phyloP scores from a whole-genome alignment of 2,888 invertebrate species.

The Seira ritae region DNA sequence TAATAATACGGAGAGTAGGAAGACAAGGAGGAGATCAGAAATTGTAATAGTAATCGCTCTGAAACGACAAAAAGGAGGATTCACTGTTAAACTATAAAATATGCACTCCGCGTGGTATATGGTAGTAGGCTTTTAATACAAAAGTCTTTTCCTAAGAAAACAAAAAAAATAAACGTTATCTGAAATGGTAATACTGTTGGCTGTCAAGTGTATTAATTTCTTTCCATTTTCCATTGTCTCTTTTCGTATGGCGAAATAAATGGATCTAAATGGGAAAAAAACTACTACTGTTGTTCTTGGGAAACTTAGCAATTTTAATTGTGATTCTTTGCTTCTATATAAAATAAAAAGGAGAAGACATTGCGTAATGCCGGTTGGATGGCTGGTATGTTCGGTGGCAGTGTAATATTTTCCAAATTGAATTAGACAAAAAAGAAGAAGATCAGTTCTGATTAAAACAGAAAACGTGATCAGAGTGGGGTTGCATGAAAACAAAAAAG shows the following conservation, averaged over 20 bases:
- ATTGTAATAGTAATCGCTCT: constrained; percentile 52
- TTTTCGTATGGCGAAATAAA: not conserved
- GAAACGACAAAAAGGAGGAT: constrained; percentile 15
- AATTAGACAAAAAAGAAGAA: constrained; percentile 71
- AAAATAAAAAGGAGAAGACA: constrained; percentile 1
- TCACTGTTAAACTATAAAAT: not conserved
- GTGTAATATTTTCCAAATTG: constrained; percentile 72
- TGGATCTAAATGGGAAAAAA: constrained; percentile 22
- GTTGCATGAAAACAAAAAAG: constrained; percentile 73
- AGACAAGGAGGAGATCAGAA: constrained; percentile 29
- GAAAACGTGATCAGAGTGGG: constrained; percentile 73
- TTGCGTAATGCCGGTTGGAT: not conserved
- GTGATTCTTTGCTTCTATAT: not conserved
- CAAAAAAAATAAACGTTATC: constrained; percentile 24
- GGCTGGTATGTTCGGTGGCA: constrained; percentile 30
- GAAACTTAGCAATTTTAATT: constrained; percentile 3
- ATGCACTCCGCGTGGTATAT: too few species aligned
- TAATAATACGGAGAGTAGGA: constrained; percentile 32
- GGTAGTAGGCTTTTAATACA: not conserved
- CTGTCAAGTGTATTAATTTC: constrained; percentile 63
- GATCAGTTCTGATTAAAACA: constrained; percentile 74
- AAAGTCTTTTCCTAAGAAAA: constrained; percentile 7
- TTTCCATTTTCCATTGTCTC: constrained; percentile 32
- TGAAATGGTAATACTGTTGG: constrained; percentile 27
- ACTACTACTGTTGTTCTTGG: not conserved